phyloP scores from a whole-genome alignment of 1,140 invertebrate species.

The Cyclargus thomasi region DNA sequence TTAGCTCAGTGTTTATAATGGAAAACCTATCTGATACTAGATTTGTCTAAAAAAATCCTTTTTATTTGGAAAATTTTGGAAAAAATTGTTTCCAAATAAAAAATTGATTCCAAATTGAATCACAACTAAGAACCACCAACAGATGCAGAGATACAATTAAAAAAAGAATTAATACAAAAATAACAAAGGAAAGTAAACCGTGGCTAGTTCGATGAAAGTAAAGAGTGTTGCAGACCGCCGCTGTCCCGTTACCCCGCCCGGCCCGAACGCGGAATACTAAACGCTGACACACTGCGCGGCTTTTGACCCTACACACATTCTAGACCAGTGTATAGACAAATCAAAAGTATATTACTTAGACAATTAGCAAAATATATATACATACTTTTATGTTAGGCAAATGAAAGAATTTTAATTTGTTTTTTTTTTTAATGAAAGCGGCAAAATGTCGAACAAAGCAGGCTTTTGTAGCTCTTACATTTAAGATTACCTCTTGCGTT shows the following conservation, averaged over 20 bases:
- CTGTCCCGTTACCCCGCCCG: constrained; percentile 61
- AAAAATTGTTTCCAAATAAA: no score
- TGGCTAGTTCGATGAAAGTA: constrained; percentile 70
- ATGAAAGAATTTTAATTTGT: no score
- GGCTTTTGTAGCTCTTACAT: no score
- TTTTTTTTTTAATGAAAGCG: no score
- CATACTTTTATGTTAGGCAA: no score
- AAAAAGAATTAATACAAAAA: constrained; percentile 15
- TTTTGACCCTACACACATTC: constrained; percentile 73
- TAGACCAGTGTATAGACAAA: constrained; percentile 41
- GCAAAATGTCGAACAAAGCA: no score
- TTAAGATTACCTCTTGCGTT: no score
- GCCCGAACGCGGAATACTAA: constrained; percentile 66
- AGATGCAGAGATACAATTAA: not conserved
- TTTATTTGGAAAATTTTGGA: no score
- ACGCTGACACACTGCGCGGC: constrained; percentile 71
- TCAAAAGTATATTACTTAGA: not conserved
- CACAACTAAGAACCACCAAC: not conserved
- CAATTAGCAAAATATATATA: not conserved
- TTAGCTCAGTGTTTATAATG: no score
- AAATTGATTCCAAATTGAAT: not conserved
- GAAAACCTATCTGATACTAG: no score
- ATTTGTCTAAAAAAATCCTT: no score
- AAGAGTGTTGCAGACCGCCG: constrained; percentile 62
- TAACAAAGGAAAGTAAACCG: constrained; percentile 73